These are phyloP conservation scores for Griposia aprilina DNA, from an alignment of 2,888 invertebrate species.

Conservation along the genomic window DNA sequence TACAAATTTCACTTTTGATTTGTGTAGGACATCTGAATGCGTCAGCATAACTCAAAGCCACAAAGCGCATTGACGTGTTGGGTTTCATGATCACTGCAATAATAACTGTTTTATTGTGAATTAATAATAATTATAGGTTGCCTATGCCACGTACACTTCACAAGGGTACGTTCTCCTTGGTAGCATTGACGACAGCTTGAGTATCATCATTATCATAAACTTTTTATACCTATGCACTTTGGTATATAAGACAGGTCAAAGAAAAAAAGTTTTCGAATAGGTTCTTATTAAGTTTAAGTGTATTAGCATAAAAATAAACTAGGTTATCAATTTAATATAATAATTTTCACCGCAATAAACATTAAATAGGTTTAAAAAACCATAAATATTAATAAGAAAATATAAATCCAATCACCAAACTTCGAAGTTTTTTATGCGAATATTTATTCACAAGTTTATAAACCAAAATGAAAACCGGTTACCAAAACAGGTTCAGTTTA, in stretches of 20 bases:
- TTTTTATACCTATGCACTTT: background rate
- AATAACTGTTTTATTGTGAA: slow-evolving; percentile 45
- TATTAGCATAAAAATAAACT: slow-evolving; percentile 12
- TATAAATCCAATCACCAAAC: slow-evolving; percentile 27
- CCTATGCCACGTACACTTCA: background rate
- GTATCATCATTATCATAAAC: background rate
- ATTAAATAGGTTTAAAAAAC: background rate
- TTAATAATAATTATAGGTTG: slow-evolving; percentile 19
- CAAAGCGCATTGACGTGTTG: slow-evolving; percentile 49
- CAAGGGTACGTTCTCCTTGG: slow-evolving; percentile 3
- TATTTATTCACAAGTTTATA: slow-evolving; percentile 32
- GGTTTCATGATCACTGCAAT: slow-evolving; percentile 48
- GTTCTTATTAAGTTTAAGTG: background rate
- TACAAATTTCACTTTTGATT: slow-evolving; percentile 4
- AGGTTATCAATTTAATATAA: background rate
- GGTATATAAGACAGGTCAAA: background rate
- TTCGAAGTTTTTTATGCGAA: slow-evolving; percentile 20
- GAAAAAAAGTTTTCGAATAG: background rate
- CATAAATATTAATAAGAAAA: slow-evolving; percentile 19
- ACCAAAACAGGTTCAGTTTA: slow-evolving; percentile 24
- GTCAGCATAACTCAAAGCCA: slow-evolving; percentile 55
- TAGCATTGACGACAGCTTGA: background rate
- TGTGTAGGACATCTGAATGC: slow-evolving; percentile 19
- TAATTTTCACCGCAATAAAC: background rate
- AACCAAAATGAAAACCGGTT: slow-evolving; percentile 41